Evolutionary conservation across 2,888 invertebrate species (phyloP), one percentile per base, ranked within the genome.

Genomic region (Marasmarcha lunaedactyla): DNA sequence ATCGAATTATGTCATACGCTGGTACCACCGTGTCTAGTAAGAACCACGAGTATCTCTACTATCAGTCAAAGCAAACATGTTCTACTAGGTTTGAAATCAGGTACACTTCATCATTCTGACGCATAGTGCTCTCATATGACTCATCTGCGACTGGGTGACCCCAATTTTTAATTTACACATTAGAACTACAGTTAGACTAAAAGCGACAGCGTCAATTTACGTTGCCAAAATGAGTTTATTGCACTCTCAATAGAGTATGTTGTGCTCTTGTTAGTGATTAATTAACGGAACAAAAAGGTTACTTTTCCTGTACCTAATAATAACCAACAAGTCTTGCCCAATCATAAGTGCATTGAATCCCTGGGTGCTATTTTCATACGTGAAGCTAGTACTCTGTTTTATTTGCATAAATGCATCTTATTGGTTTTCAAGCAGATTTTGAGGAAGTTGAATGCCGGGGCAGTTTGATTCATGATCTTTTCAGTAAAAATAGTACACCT

Each of bases 321-420:
- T 30, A 11, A 7, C 2, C 30, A n/a, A n/a, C 20, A 13, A 35
- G 35, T 2, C 52, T 58, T 63, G 51, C 55, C 56, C 57, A 65
- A 66, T 65, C 55, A 55, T 50, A 54, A 56, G 50, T 54, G 55
- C 55, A 58, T 63, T 59, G 52, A 55, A 69, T 61, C 57, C 52
- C 47, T 42, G 42, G 47, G 46, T 47, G 57, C 61, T 74, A 71
- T 72, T 74, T 66, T 48, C 50, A 56, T 63, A 51, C 65, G 69
- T 71, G 65, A 74, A 71, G 63, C 57, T n/a, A n/a, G n/a, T n/a
- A n/a, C n/a, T n/a, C n/a, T 13, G 13, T 34, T 30, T 11, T n/a
- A 11, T 30, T 20, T 7, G n/a, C 10, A 3, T 3, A 30, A 30
- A 14, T 35, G 35, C n/a, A n/a, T 35, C 15, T 20, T 20, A 20